Evolutionary conservation across 2,888 invertebrate genomes (phyloP).

Genomic region (Mechanitis mazaeus): DNA sequence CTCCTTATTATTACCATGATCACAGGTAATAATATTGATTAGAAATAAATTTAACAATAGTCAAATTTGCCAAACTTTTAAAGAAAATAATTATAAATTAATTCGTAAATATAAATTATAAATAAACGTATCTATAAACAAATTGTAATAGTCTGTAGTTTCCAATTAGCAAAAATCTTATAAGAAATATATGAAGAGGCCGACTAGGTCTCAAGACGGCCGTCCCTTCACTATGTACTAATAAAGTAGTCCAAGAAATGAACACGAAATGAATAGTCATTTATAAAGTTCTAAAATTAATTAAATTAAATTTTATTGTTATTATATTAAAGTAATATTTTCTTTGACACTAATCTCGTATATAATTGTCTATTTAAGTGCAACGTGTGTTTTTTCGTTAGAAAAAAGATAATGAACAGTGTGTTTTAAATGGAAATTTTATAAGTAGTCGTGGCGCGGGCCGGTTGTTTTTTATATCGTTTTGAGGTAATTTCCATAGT

Average conservation of each 20-base stretch:
- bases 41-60: too few relatives aligned
- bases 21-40: too few relatives aligned
- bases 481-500: constrained; percentile 55
- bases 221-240: constrained; percentile 53
- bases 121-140: too few relatives aligned
- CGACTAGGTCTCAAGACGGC: not conserved
- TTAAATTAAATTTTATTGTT: constrained; percentile 36
- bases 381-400: constrained; percentile 62
- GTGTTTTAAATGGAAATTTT: constrained; percentile 75
- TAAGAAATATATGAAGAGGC: not conserved
- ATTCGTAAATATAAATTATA: too few relatives aligned
- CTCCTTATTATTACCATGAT: too few relatives aligned
- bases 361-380: constrained; percentile 29
- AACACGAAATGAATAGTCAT: constrained; percentile 39
- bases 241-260: constrained; percentile 70
- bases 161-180: not conserved
- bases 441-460: constrained; percentile 55
- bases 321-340: constrained; percentile 37
- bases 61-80: too few relatives aligned
- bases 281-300: constrained; percentile 32
- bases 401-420: constrained; percentile 73
- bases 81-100: too few relatives aligned
- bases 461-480: constrained; percentile 61
- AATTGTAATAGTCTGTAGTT: too few relatives aligned
- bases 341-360: constrained; percentile 31